Conservation (phyloP, 2,797 vertebrate genomes). For the Babyrousa celebensis region DNA sequence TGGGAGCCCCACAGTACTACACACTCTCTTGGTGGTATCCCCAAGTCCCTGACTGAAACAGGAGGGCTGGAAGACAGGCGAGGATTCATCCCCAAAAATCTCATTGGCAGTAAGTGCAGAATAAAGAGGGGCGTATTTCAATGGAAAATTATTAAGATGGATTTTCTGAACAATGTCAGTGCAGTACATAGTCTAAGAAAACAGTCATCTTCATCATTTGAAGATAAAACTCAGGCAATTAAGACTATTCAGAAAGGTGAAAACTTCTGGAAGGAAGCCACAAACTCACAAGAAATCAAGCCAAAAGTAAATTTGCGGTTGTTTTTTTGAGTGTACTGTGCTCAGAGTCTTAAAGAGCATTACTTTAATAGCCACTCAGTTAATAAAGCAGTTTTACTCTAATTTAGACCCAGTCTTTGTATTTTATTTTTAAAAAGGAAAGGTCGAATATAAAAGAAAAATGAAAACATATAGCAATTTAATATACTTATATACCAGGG, state of each 20-base stretch:
- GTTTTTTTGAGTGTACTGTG: neutral
- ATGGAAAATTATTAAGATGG: neutral
- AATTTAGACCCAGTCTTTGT: neutral
- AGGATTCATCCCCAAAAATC: neutral
- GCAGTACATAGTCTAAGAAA: neutral
- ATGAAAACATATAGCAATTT: neutral
- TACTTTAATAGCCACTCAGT: neutral
- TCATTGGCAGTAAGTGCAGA: neutral
- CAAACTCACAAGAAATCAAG: neutral
- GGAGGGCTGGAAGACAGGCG: neutral
- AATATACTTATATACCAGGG: neutral
- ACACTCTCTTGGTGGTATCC: neutral
- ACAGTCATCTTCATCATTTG: neutral
- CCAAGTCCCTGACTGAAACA: neutral
- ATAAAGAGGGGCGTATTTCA: neutral
- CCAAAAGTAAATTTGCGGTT: neutral
- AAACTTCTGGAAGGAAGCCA: neutral
- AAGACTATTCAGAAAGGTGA: neutral
- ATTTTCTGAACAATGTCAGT: neutral
- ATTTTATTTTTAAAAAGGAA: conserved; percentile 5
- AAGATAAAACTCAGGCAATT: neutral
- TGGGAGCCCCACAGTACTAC: neutral
- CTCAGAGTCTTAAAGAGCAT: neutral
- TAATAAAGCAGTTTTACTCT: neutral
- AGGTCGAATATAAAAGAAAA: neutral